Conservation (phyloP, 2,888 invertebrate genomes). For the Cerceris ruficornis region DNA sequence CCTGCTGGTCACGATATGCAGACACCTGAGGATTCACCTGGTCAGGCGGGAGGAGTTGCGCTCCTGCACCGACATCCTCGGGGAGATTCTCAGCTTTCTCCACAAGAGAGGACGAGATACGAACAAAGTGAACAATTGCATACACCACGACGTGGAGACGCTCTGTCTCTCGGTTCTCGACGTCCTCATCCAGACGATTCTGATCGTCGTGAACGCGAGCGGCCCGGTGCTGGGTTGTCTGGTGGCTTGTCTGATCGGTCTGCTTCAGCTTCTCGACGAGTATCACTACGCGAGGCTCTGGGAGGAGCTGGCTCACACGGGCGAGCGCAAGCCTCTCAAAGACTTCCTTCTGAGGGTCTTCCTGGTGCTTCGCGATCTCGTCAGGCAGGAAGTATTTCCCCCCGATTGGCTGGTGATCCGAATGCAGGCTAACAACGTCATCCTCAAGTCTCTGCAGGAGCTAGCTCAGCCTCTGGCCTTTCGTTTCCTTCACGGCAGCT, state of each 20-base stretch:
- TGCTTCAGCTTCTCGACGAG: conserved; percentile 93
- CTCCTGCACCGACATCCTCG: conserved; percentile 93
- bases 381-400: conserved; percentile 91
- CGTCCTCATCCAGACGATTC: conserved; percentile 92
- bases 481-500: conserved; percentile 87
- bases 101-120: conserved; percentile 84
- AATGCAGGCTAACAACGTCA: conserved; percentile 93
- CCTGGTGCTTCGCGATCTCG: conserved; percentile 90
- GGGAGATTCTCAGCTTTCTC: conserved; percentile 89
- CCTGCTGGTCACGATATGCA: conserved; percentile 91
- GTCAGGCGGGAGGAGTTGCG: conserved; percentile 91
- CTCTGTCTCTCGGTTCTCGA: conserved; percentile 91
- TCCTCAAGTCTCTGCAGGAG: conserved; percentile 93
- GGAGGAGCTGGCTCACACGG: conserved; percentile 88
- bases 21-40: conserved; percentile 92
- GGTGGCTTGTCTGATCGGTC: conserved; percentile 93
- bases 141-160: conserved; percentile 91
- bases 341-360: conserved; percentile 93
- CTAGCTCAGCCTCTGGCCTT: conserved; percentile 93
- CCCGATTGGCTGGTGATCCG: conserved; percentile 95
- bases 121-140: conserved; percentile 85
- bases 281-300: conserved; percentile 94
- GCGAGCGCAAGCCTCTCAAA: conserved; percentile 90
- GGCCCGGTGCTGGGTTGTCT: conserved; percentile 90
- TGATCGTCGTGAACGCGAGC: conserved; percentile 91